These are phyloP conservation scores for Drosophila nikananu DNA, from an alignment of 1,140 invertebrate genomes.

Conservation along the genomic window DNA sequence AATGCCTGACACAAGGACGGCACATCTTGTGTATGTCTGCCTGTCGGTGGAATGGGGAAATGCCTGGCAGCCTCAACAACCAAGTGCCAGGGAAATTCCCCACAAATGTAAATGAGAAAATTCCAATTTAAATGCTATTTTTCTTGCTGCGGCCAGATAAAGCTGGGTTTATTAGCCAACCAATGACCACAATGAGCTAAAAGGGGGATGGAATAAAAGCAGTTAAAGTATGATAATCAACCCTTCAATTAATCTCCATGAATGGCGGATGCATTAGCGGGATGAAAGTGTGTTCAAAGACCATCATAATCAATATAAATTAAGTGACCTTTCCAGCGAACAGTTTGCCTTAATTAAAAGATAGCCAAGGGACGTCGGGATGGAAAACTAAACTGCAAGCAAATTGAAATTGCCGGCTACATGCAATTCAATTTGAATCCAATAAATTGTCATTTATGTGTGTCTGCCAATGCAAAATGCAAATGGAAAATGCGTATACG, in stretches of 20 bases:
- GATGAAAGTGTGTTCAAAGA: slow-evolving; percentile 36
- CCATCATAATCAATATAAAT: slow-evolving; percentile 76
- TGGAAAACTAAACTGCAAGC: slow-evolving; percentile 23
- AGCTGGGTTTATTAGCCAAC: slow-evolving; percentile 36
- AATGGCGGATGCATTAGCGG: slow-evolving; percentile 64
- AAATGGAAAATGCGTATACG: slow-evolving; percentile 45
- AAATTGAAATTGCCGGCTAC: slow-evolving; percentile 48
- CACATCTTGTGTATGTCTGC: neutral
- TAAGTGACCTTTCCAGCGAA: slow-evolving; percentile 31
- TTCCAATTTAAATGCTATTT: slow-evolving; percentile 49
- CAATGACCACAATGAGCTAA: slow-evolving; percentile 7
- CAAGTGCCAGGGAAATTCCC: slow-evolving; percentile 10
- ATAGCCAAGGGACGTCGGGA: slow-evolving; percentile 18
- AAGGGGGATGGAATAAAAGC: neutral
- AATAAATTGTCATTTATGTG: slow-evolving; percentile 71
- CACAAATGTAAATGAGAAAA: slow-evolving; percentile 39
- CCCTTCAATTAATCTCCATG: slow-evolving; percentile 66
- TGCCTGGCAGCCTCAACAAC: slow-evolving; percentile 10
- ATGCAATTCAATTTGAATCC: slow-evolving; percentile 35
- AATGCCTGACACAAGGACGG: slow-evolving; percentile 2
- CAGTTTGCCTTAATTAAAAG: slow-evolving; percentile 60
- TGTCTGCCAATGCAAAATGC: slow-evolving; percentile 64
- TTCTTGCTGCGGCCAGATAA: slow-evolving; percentile 5
- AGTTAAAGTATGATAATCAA: slow-evolving; percentile 24
- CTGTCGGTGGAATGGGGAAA: neutral